Evolutionary conservation across 2,888 invertebrate genomes (phyloP).

Genomic region (Tetragonisca angustula): DNA sequence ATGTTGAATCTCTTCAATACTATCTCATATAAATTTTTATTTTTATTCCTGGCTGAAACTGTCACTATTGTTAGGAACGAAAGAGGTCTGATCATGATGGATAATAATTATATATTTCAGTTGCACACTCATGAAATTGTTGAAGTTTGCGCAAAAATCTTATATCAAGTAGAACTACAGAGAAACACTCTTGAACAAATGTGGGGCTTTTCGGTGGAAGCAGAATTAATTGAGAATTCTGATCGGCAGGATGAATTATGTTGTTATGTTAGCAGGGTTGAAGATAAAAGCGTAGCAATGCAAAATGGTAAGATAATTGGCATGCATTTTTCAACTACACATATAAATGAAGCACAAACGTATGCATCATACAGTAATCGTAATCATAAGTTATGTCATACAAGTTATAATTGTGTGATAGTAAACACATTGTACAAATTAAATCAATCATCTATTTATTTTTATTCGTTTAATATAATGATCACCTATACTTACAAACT

Average conservation of each 20-base stretch:
- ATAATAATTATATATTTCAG: constrained; percentile 84
- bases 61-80: background rate
- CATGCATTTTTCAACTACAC: background rate
- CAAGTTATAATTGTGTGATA: background rate
- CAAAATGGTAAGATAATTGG: constrained; percentile 91
- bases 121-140: constrained; percentile 96
- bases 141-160: constrained; percentile 98
- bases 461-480: background rate
- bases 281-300: constrained; percentile 97
- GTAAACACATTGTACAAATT: background rate
- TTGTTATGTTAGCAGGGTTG: constrained; percentile 98
- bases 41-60: too few relatives aligned
- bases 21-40: too few relatives aligned
- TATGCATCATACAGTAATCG: background rate
- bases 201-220: constrained; percentile 99
- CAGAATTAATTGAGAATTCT: constrained; percentile 97
- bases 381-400: background rate
- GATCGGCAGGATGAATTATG: constrained; percentile 98
- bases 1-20: too few relatives aligned
- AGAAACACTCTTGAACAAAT: constrained; percentile 95
- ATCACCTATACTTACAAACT: background rate
- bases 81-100: background rate
- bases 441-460: background rate
- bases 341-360: too few relatives aligned
- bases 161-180: constrained; percentile 97